phyloP scores from a whole-genome alignment of 1,140 invertebrate genomes.

The Pseudomyrmex dendroicus region DNA sequence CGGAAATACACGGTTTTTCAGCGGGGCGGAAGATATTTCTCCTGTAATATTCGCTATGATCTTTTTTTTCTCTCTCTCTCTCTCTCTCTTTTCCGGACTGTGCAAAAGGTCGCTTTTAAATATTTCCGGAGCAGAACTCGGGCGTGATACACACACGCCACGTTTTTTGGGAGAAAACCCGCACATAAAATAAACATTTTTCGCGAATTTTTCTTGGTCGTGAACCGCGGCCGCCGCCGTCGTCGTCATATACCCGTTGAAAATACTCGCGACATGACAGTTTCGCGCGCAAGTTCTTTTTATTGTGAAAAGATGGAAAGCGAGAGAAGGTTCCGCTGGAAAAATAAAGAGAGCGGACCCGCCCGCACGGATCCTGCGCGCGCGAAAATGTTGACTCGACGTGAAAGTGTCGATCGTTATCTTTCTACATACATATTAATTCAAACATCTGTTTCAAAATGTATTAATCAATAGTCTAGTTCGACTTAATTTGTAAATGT shows the following conservation, averaged over 20 bases:
- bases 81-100: background rate
- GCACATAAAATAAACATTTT: constrained; percentile 9
- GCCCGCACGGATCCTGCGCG: background rate
- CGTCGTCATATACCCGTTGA: background rate
- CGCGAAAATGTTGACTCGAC: constrained; percentile 7
- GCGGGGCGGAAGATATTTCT: background rate
- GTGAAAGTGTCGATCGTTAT: constrained; percentile 42
- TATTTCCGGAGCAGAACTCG: constrained; percentile 16
- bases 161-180: constrained; percentile 3
- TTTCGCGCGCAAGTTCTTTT: constrained; percentile 41
- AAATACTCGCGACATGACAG: constrained; percentile 39
- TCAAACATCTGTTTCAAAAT: too few species aligned
- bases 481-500: too few species aligned
- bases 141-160: background rate
- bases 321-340: constrained; percentile 4
- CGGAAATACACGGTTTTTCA: background rate
- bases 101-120: constrained; percentile 25
- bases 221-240: background rate
- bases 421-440: background rate
- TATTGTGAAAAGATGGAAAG: constrained; percentile 52
- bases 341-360: constrained; percentile 40
- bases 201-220: constrained; percentile 39
- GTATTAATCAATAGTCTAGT: background rate
- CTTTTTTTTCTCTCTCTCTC: background rate
- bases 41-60: constrained; percentile 12